These are phyloP conservation scores for Grammomys surdaster DNA, from an alignment of 2,113 vertebrate genomes.

Conservation along the genomic window DNA sequence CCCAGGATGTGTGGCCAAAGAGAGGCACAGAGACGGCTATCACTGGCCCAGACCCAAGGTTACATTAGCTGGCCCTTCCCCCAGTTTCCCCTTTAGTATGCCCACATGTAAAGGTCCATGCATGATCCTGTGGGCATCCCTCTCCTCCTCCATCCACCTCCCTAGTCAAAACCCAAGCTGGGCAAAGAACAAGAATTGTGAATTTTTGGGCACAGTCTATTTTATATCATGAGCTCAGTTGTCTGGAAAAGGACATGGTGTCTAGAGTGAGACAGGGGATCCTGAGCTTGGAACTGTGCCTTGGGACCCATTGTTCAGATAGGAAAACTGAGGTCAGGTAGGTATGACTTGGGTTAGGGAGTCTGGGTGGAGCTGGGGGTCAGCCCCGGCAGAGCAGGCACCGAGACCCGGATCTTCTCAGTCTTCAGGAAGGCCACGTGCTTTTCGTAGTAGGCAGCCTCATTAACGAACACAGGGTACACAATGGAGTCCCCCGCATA, in stretches of 20 bases:
- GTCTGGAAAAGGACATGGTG: neutral
- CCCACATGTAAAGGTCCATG: neutral
- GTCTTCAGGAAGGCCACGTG: slow-evolving; percentile 67
- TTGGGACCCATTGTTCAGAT: neutral
- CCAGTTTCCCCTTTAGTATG: neutral
- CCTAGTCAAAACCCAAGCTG: neutral
- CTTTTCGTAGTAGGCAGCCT: slow-evolving; percentile 82
- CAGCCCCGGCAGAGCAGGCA: neutral
- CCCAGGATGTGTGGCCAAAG: neutral
- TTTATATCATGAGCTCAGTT: neutral
- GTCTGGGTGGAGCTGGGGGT: fast-evolving
- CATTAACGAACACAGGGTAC: slow-evolving; percentile 73
- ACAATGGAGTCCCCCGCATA: slow-evolving; percentile 46
- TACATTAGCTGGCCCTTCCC: neutral
- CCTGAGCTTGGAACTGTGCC: neutral
- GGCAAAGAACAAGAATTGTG: neutral
- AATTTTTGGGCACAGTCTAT: neutral
- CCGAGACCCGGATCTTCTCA: slow-evolving; percentile 33
- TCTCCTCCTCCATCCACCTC: neutral
- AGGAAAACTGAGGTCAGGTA: neutral
- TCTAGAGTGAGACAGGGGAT: neutral
- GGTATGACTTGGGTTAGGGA: neutral
- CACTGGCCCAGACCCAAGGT: neutral
- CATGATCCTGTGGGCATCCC: neutral
- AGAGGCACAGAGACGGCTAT: neutral